Evolutionary conservation across 2,113 vertebrate species (phyloP).

Genomic region (Cardinalis cardinalis): DNA sequence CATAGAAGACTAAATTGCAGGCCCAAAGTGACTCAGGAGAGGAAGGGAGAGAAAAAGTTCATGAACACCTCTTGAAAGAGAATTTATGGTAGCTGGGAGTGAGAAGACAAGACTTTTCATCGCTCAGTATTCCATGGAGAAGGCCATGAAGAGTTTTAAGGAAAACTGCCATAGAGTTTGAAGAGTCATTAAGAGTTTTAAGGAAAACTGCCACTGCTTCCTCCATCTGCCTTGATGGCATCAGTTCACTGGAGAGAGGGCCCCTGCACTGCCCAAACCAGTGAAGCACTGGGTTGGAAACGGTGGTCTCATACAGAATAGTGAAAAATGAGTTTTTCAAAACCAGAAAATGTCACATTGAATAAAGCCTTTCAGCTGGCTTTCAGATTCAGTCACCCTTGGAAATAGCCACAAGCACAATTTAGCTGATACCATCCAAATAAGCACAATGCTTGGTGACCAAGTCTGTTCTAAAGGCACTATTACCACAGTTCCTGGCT

Average conservation of each 20-base stretch:
- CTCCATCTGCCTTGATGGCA: background rate
- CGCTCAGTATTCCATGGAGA: background rate
- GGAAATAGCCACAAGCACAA: background rate
- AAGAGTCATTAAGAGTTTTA: background rate
- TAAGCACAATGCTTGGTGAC: background rate
- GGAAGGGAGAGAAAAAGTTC: background rate
- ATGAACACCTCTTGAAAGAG: background rate
- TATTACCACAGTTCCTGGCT: background rate
- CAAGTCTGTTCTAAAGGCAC: background rate
- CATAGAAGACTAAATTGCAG: background rate
- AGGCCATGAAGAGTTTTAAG: background rate
- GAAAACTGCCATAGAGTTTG: background rate
- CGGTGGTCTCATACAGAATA: background rate
- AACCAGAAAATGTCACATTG: background rate
- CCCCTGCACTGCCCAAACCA: background rate
- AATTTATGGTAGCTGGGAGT: background rate
- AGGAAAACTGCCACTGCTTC: background rate
- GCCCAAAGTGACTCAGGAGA: background rate
- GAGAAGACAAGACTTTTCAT: background rate
- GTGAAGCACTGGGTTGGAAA: background rate
- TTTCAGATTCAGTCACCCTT: background rate
- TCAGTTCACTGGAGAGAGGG: background rate
- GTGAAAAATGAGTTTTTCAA: background rate
- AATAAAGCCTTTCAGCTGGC: background rate
- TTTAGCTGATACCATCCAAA: background rate